phyloP scores from a whole-genome alignment of 1,140 invertebrate genomes.

The Oreohelix idahoensis region DNA sequence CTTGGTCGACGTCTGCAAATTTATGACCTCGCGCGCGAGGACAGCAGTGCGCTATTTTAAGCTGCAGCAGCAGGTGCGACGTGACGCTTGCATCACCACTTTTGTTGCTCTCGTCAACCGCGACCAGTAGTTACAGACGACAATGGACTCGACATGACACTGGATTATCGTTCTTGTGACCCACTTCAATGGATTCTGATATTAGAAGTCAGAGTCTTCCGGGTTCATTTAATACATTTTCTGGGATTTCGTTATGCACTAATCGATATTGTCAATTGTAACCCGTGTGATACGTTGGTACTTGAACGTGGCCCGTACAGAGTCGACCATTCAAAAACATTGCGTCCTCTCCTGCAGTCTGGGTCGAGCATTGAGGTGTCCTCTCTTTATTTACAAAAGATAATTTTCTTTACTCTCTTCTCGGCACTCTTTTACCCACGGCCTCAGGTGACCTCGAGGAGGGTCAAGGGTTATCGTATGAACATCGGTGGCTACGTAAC shows the following conservation, averaged over 20 bases:
- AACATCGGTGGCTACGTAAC: background rate
- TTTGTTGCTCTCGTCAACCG: background rate
- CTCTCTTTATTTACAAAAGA: background rate
- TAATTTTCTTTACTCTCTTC: conserved; percentile 2
- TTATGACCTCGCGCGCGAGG: background rate
- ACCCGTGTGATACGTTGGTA: no score
- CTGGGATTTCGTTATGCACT: no score
- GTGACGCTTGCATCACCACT: background rate
- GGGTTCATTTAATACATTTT: no score
- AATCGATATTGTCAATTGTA: no score
- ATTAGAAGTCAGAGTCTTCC: no score
- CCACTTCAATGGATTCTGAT: background rate
- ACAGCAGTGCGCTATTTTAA: background rate
- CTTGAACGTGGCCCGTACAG: no score
- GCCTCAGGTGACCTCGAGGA: background rate
- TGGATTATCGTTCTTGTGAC: background rate
- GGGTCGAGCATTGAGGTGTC: background rate
- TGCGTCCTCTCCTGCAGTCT: background rate
- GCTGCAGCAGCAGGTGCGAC: background rate
- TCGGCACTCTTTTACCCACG: background rate
- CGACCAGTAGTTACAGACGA: background rate
- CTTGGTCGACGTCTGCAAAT: no score
- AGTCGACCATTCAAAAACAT: no score
- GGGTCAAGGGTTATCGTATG: background rate
- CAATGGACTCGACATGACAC: background rate